Conservation (phyloP, 2,888 invertebrate species). For the Rapana venosa region DNA sequence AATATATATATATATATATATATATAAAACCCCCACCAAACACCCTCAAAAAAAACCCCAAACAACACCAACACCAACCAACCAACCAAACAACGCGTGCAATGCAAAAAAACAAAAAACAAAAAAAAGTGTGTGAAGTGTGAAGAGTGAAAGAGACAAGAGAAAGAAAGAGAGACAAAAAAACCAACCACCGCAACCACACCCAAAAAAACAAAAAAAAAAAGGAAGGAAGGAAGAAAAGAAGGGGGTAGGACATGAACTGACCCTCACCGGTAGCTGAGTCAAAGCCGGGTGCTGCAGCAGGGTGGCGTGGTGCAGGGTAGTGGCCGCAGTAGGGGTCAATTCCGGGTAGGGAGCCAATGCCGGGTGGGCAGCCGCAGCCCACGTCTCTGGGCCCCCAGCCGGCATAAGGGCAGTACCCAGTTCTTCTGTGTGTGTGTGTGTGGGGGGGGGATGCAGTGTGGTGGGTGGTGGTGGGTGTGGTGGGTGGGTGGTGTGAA, state of each 20-base stretch:
- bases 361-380: conserved; percentile 84
- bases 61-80: no score
- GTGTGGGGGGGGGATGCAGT: not conserved
- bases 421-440: conserved; percentile 83
- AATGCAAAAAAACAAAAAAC: no score
- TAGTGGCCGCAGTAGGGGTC: conserved; percentile 80
- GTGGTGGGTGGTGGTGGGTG: not conserved
- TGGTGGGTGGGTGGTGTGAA: not conserved
- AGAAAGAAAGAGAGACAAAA: not conserved
- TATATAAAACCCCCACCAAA: no score
- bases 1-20: no score
- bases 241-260: conserved; percentile 46
- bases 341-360: conserved; percentile 84
- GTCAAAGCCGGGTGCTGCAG: conserved; percentile 94
- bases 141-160: not conserved
- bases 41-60: no score
- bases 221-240: conserved; percentile 29
- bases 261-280: conserved; percentile 76
- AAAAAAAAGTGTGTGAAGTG: no score
- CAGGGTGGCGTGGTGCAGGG: conserved; percentile 82
- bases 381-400: conserved; percentile 94
- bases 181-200: conserved; percentile 18
- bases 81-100: no score
- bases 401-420: conserved; percentile 92
- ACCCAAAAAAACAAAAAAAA: not conserved